A percentile compares a stretch with the other conserved stretches of the same genome.
phyloP scores from a whole-genome alignment of 2,888 invertebrate genomes.

The Germaria angustata region DNA sequence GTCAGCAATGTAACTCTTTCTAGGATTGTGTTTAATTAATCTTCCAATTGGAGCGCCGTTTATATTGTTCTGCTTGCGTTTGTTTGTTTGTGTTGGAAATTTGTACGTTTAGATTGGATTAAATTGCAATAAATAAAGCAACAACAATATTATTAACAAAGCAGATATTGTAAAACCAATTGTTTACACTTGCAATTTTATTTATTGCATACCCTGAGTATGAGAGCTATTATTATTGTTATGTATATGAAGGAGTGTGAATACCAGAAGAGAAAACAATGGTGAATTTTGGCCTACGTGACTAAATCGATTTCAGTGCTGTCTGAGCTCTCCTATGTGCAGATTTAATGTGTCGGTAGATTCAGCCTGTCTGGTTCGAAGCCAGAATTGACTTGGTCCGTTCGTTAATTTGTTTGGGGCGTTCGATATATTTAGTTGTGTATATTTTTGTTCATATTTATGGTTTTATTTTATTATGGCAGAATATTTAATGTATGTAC shows the following conservation, averaged over 20 bases:
- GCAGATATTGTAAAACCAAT: slow-evolving; percentile 58
- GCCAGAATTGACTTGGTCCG: slow-evolving; percentile 34
- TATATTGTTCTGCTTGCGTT: background rate
- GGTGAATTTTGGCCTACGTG: slow-evolving; percentile 76
- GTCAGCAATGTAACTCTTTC: too few relatives aligned
- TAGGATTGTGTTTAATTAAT: too few relatives aligned
- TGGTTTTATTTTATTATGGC: background rate
- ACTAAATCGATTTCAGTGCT: slow-evolving; percentile 75
- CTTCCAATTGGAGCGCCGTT: background rate
- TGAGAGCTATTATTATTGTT: slow-evolving; percentile 39
- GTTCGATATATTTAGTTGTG: slow-evolving; percentile 5
- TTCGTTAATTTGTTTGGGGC: slow-evolving; percentile 38
- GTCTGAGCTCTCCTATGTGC: slow-evolving; percentile 70
- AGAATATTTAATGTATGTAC: slow-evolving; percentile 38
- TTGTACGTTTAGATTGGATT: slow-evolving; percentile 72
- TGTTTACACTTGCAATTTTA: slow-evolving; percentile 43
- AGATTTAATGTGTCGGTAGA: slow-evolving; percentile 41
- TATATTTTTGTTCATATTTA: too few relatives aligned
- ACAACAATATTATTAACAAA: slow-evolving; percentile 19
- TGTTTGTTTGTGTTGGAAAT: background rate
- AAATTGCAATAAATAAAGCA: slow-evolving; percentile 71
- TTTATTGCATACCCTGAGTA: slow-evolving; percentile 48
- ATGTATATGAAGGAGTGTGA: background rate
- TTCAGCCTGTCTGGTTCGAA: slow-evolving; percentile 30
- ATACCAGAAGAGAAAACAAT: slow-evolving; percentile 60